Evolutionary conservation across 2,797 vertebrate genomes (phyloP), one percentile per base, ranked within the genome.

Genomic region (Xiphophorus birchmanni): DNA sequence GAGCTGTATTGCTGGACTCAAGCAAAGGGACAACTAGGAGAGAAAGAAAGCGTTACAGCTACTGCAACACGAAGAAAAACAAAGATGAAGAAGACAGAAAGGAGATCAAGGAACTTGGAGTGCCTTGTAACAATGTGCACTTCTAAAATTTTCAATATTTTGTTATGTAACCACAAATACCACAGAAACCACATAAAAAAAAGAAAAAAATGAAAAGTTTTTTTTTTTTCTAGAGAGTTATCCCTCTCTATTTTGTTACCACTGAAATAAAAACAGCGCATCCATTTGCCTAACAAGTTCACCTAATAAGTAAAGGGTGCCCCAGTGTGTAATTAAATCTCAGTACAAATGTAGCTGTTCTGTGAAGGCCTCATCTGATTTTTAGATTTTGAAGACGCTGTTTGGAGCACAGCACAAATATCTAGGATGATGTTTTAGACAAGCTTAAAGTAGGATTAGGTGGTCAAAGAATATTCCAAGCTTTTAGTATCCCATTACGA

Each of bases 21-120:
- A 77, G 80, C 75, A 75, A 89, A 71, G 84, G 83, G 80, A 78
- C 40, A 52, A 82, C 72, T 86, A 80, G 89, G 83, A 78, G 69
- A 76, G 82, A 84, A 56, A 21, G 23, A 78, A 81, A 90, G 84
- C 72, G 54, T 78, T 80, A 83, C 78, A 80, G 84, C 86, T 78
- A 88, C 88, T 86, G 78, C 77, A 82, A 82, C 89, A 75, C 56
- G 78, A 78, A 52, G 48, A 76, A 74, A 65, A 63, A 71, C 40
- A 82, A n/a, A 75, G 48, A 72, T n/a, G 81, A 40, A 65, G 76
- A 75, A 42, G 48, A 75, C 80, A 44, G 56, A 44, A 32, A 45
- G 10, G 54, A 44, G 23, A 58, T 79, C 72, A 10, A 54, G 76
- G n/a, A 42, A 80, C 29, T 37, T 35, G n/a, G 15, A 63, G 13